Evolutionary conservation across 1,140 invertebrate genomes (phyloP).

Genomic region (Cyclina sinensis): DNA sequence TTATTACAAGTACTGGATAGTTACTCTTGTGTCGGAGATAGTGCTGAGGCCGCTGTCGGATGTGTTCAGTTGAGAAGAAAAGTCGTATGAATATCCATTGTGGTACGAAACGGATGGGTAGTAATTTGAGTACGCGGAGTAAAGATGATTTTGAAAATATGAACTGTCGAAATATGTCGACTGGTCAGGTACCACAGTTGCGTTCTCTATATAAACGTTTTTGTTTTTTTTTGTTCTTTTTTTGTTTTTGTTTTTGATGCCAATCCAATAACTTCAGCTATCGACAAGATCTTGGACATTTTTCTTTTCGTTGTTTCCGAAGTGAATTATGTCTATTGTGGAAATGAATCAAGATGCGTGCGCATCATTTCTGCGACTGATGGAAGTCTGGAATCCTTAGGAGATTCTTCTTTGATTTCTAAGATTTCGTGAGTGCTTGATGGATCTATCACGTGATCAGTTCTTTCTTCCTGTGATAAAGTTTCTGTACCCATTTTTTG

Average conservation of each 20-base stretch:
- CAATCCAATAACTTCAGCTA: constrained; percentile 52
- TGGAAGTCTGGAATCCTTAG: constrained; percentile 22
- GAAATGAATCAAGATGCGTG: background rate
- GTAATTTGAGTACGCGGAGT: background rate
- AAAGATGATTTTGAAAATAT: background rate
- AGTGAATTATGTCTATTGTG: background rate
- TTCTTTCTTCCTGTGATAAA: constrained; percentile 43
- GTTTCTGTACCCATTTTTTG: constrained; percentile 58
- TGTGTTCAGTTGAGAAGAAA: constrained; percentile 2
- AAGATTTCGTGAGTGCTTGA: constrained; percentile 63
- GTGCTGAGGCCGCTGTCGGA: constrained; percentile 1
- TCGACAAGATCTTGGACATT: constrained; percentile 64
- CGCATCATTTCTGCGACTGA: constrained; percentile 46
- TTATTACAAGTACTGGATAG: constrained; percentile 10
- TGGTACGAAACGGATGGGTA: background rate
- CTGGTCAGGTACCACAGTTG: background rate
- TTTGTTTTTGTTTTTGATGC: constrained; percentile 35
- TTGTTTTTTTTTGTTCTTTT: background rate
- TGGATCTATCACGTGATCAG: constrained; percentile 11
- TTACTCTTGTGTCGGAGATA: background rate
- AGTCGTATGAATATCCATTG: background rate
- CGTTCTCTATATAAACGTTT: background rate
- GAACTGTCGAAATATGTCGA: background rate
- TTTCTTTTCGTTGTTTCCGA: background rate
- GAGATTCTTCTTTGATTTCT: background rate